Conservation (phyloP, 2,888 invertebrate genomes). For the Aporophyla lueneburgensis region DNA sequence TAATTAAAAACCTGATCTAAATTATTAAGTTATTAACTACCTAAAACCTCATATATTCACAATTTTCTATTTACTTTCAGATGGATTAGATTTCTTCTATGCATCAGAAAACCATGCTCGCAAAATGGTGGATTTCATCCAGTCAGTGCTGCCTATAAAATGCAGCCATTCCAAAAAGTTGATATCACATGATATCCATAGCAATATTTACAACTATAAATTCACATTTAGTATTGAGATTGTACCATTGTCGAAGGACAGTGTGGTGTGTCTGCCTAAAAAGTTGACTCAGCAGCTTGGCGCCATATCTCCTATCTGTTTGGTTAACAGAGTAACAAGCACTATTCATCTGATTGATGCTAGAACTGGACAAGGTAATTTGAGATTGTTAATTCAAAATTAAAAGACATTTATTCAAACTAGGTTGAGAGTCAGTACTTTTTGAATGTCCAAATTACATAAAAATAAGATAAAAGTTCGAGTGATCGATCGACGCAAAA, state of each 20-base stretch:
- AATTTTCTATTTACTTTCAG: slow-evolving; percentile 84
- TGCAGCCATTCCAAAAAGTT: slow-evolving; percentile 97
- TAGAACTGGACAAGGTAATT: slow-evolving; percentile 94
- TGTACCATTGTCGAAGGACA: slow-evolving; percentile 98
- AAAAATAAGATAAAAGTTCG: neutral
- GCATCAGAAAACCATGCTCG: slow-evolving; percentile 96
- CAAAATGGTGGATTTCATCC: slow-evolving; percentile 98
- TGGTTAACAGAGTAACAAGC: slow-evolving; percentile 97
- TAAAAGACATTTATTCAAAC: no score
- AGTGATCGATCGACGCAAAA: neutral
- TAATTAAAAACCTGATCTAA: no score
- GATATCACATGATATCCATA: slow-evolving; percentile 99
- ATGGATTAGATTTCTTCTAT: slow-evolving; percentile 99
- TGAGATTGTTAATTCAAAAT: neutral
- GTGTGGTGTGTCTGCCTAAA: slow-evolving; percentile 96
- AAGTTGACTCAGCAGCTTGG: slow-evolving; percentile 96
- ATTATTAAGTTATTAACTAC: neutral
- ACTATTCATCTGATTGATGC: slow-evolving; percentile 98
- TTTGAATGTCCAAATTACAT: no score
- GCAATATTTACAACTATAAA: slow-evolving; percentile 99
- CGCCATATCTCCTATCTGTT: slow-evolving; percentile 96
- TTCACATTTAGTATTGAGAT: slow-evolving; percentile 98
- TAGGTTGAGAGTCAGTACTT: no score
- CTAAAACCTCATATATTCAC: neutral
- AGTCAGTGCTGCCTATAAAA: slow-evolving; percentile 96